Evolutionary conservation across 2,888 invertebrate genomes (phyloP), one percentile per base, ranked within the genome.

Genomic region (Quadroppia sp.): DNA sequence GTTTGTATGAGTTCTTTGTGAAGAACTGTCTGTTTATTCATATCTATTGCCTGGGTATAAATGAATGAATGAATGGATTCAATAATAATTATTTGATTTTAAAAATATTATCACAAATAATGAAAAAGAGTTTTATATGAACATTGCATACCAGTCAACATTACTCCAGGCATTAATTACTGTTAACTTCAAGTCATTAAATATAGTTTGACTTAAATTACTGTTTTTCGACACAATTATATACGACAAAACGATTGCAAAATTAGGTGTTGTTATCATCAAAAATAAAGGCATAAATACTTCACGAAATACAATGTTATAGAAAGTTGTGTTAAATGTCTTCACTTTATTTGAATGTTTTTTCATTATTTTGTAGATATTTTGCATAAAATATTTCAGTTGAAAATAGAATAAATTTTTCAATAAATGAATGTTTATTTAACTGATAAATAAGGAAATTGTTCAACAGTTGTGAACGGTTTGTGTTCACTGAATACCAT

Each of bases 191-290:
- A 74, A 25, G 1, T 71, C 59, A 42, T 70, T 17, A 2, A 25
- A 56, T 15, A 71, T 69, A 30, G 53, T 36, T 48, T 32, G 13
- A 15, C 20, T 50, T 23, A 79, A 80, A 75, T 80, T 80, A 40
- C 80, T 81, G 42, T 79, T 78, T 74, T 79, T 79, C 69, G 80
- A 77, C 0, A 77, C 77, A 7, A 79, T 78, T 1, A 79, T 78
- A 76, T 80, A 80, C 79, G 80, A 80, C 20, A 81, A 77, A 40
- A 80, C 30, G 23, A 82, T 78, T 20, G 79, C 79, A 2, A 80
- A 72, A 72, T 80, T 80, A 13, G 82, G 81, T 6, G 79, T 79
- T 30, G 78, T 75, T 1, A 78, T 28, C 53, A 82, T 78, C 6
- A 82, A 76, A 25, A 79, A 75, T 2, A 81, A 6, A 0, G 82